Evolutionary conservation across 2,888 invertebrate species (phyloP), one percentile per base, ranked within the genome.

Genomic region (Apodemia duryi): DNA sequence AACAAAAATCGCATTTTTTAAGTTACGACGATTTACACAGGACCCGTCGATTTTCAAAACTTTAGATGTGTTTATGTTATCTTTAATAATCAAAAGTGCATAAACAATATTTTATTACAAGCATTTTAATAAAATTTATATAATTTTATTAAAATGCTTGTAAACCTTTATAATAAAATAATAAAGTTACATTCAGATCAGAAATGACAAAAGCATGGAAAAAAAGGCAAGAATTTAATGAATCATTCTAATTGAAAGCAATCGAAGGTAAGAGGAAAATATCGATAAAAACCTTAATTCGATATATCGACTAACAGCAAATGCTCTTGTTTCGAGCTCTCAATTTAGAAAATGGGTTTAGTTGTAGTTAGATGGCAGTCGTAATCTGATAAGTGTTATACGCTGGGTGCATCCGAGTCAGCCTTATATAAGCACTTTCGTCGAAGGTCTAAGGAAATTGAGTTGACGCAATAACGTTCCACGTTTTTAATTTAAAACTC

Each of bases 311-410:
- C 54, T 29, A 54, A 32, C 28, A 54, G 9, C 57, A 9, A 57
- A 57, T 29, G 57, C 1, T 57, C 57, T 57, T 32, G 57, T 57
- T 57, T 29, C 57, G 32, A 57, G 57, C 57, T 32, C 57, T 64
- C 51, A 49, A 51, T 65, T 64, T 62, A 63, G 49, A 63, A 63
- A 62, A 65, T 65, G 65, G 65, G 21, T 65, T 65, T 62, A 46
- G 29, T 62, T 62, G 62, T 62, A 64, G 60, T 35, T 54, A n/a
- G 62, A 64, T 43, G 62, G 49, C 62, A 60, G 62, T 46, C 54
- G 67, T 67, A 63, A 67, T 65, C 67, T 67, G 67, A 67, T 67
- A 65, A 67, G 64, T 67, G 64, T 60, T 41, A 63, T 57, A 57
- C 51, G 13, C 41, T 32, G 46, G 43, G 51, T 49, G 29, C 54